These are phyloP conservation scores for Lophotriccus pileatus DNA, from an alignment of 2,797 vertebrate species.

Conservation along the genomic window DNA sequence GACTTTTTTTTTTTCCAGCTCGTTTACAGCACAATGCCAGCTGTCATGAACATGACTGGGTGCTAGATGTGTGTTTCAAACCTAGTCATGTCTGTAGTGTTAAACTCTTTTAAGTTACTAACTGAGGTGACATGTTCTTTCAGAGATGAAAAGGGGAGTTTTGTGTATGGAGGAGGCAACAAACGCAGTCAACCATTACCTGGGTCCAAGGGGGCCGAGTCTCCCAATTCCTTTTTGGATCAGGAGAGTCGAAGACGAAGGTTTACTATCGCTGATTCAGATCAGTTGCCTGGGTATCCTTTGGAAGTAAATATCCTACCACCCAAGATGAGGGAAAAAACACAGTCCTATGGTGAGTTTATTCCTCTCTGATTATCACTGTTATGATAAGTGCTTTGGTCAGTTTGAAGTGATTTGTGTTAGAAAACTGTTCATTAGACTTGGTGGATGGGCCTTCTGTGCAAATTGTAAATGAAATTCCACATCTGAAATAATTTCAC, in stretches of 20 bases:
- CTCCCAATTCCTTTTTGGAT: conserved; percentile 90
- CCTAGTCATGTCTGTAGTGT: neutral
- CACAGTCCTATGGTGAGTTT: conserved; percentile 78
- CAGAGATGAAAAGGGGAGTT: conserved; percentile 78
- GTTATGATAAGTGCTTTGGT: neutral
- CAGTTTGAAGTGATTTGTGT: neutral
- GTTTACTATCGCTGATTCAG: conserved; percentile 79
- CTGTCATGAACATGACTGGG: neutral
- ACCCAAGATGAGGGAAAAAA: conserved; percentile 84
- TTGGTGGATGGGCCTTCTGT: conserved; percentile 5
- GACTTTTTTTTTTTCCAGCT: neutral
- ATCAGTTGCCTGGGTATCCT: conserved; percentile 69
- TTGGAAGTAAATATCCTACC: conserved; percentile 76
- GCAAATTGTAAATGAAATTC: conserved; percentile 42
- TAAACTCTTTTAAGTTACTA: neutral
- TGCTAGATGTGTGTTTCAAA: neutral
- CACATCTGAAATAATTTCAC: conserved; percentile 28
- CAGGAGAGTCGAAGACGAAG: conserved; percentile 78
- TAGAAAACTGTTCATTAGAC: neutral
- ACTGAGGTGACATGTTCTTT: conserved; percentile 4
- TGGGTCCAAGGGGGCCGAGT: conserved; percentile 82
- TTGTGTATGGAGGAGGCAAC: conserved; percentile 63
- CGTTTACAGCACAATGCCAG: neutral
- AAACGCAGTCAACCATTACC: conserved; percentile 59
- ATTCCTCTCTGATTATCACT: neutral